Evolutionary conservation across 1,140 invertebrate genomes (phyloP), one percentile per base, ranked within the genome.

Genomic region (Drosophila mayri): DNA sequence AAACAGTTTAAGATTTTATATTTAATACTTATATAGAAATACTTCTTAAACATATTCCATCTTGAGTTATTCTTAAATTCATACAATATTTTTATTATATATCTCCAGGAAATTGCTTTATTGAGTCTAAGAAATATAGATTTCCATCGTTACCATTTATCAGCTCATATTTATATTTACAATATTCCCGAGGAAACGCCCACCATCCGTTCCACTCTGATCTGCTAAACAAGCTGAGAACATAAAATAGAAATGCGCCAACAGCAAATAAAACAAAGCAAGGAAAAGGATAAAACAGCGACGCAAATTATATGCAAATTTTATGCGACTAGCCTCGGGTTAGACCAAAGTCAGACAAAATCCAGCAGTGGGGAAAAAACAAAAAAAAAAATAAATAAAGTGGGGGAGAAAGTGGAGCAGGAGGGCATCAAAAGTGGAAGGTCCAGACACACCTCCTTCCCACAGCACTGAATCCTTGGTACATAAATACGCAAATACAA

Each of bases 231-330:
- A 62, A 49, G 68, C 58, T 46, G 43, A 61, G 35, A 61, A 63
- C 70, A 72, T 72, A 72, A 81, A 85, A 73, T 52, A 72, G 52
- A 64, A 79, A 67, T 50, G 70, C 66, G 70, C 70, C 70, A 72
- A 72, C 66, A 72, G 47, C 46, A 64, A 66, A 46, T 46, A 61
- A 61, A 57, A 57, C 60, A 62, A 35, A 60, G 4, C 54, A 46
- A 18, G 22, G 28, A 54, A 54, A 54, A 25, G 52, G 59, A 91
- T 72, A 63, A 66, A 87, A 73, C 60, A 67, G 70, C 75, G 63
- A 75, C 81, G 71, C 68, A 91, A 91, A 91, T 91, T 77, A 91
- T 91, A 91, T 91, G 88, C 88, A 91, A 91, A 91, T 91, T 91
- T 81, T 85, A 91, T 91, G 72, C 83, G 74, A 32, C 61, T 68